Percentiles rank a stretch among this genome's conserved stretches.
These are phyloP conservation scores for Leuciscus idus DNA, from an alignment of 2,113 vertebrate genomes.

Conservation along the genomic window DNA sequence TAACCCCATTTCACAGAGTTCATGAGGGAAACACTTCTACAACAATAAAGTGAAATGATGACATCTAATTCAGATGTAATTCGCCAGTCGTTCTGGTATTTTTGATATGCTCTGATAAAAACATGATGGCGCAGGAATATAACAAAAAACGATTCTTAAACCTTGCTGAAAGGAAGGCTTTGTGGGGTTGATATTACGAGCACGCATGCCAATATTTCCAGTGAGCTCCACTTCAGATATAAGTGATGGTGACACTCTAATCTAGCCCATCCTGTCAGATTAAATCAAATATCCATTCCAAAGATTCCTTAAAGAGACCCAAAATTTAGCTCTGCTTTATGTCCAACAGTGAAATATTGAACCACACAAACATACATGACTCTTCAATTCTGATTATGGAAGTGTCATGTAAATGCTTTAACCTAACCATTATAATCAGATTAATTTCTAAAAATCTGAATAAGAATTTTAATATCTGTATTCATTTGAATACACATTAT, in stretches of 20 bases:
- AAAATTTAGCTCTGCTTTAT: neutral
- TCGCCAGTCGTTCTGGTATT: neutral
- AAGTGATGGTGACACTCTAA: constrained; percentile 15
- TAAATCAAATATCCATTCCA: neutral
- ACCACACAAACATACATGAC: neutral
- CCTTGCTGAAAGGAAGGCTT: constrained; percentile 7
- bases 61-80: constrained; percentile 12
- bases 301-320: neutral
- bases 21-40: constrained; percentile 46
- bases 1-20: constrained; percentile 44
- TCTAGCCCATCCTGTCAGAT: constrained; percentile 12
- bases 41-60: neutral
- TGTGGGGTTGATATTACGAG: constrained; percentile 8
- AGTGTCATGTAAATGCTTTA: neutral
- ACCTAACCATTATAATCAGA: no score
- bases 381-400: neutral
- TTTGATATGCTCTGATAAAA: neutral
- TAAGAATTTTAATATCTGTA: neutral
- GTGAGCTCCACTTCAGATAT: neutral
- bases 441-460: neutral
- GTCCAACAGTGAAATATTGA: neutral
- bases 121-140: neutral
- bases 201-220: constrained; percentile 25
- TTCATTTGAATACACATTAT: neutral
- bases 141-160: neutral